Evolutionary conservation across 2,888 invertebrate species (phyloP).

Genomic region (Hedya salicella): DNA sequence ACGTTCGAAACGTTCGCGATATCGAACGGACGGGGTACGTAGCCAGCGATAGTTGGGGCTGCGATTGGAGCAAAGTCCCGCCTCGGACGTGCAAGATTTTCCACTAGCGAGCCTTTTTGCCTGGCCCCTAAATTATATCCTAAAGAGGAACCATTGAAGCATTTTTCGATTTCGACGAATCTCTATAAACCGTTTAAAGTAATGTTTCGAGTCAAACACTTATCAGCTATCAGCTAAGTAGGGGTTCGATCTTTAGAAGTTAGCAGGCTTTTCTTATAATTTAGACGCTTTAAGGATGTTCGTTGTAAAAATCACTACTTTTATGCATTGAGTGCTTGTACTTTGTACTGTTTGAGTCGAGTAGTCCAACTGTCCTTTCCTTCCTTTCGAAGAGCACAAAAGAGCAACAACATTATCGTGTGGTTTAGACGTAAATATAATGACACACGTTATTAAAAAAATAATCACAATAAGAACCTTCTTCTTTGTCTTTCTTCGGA

Average conservation of each 20-base stretch:
- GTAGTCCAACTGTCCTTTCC: too few species aligned
- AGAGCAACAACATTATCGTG: too few species aligned
- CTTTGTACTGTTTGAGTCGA: too few species aligned
- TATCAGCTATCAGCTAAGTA: not conserved
- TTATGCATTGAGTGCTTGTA: too few species aligned
- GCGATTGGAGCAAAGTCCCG: slow-evolving; percentile 71
- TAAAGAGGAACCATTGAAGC: slow-evolving; percentile 23
- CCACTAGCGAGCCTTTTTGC: slow-evolving; percentile 56
- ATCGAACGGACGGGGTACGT: slow-evolving; percentile 57
- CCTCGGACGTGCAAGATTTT: slow-evolving; percentile 66
- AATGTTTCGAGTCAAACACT: not conserved
- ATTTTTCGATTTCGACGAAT: not conserved
- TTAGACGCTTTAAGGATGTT: too few species aligned
- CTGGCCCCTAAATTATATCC: slow-evolving; percentile 44
- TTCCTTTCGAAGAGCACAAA: too few species aligned
- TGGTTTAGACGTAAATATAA: too few species aligned
- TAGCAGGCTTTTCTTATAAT: not conserved
- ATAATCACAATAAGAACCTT: too few species aligned
- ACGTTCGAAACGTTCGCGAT: slow-evolving; percentile 72
- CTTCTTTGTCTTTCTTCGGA: too few species aligned
- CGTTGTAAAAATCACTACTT: too few species aligned
- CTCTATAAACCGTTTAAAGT: slow-evolving; percentile 8
- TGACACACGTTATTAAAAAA: too few species aligned
- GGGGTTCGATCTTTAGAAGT: not conserved
- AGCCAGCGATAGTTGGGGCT: slow-evolving; percentile 68